Evolutionary conservation across 2,797 vertebrate genomes (phyloP), one percentile per base, ranked within the genome.

Genomic region (Labroides dimidiatus): DNA sequence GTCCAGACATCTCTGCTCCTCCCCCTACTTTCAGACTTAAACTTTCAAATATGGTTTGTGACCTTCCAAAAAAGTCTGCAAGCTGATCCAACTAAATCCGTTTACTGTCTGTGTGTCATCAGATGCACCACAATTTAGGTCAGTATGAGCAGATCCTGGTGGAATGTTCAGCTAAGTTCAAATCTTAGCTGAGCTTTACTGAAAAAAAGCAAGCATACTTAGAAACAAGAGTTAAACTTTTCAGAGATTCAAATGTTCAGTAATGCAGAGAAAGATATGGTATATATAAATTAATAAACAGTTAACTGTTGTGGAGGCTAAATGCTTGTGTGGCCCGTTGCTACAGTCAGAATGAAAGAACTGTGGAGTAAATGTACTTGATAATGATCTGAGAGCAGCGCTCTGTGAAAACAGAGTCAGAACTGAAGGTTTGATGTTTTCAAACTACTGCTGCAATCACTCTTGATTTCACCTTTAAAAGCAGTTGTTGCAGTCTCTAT

Each of bases 211-310:
- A 24, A 42, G 21, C 17, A 1, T 64, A 54, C 19, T 72, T 41
- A 19, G 10, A 27, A 27, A 6, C 6, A n/a, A n/a, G n/a, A n/a
- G n/a, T n/a, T n/a, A n/a, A n/a, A n/a, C n/a, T 33, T 33, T 9
- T 59, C n/a, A 44, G 36, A 47, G 39, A 48, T 24, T 50, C 20
- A 53, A 52, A n/a, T 66, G 68, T 52, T 47, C 45, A 62, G 20
- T 37, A 48, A 63, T 49, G 17, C 33, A 41, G 39, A 43, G 20
- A 60, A 53, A 27, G 39, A 4, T 43, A 50, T 55, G 51, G 55
- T 50, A 67, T 69, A 65, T 15, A 56, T 6, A 30, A 21, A 41
- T 60, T 16, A 66, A 54, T 13, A 61, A 77, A 49, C 14, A 1
- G 7, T 4, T 49, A 24, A 44, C 6, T 48, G 57, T 27, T 56